Evolutionary conservation across 2,113 vertebrate species (phyloP).

Genomic region (Actinemys pallida): DNA sequence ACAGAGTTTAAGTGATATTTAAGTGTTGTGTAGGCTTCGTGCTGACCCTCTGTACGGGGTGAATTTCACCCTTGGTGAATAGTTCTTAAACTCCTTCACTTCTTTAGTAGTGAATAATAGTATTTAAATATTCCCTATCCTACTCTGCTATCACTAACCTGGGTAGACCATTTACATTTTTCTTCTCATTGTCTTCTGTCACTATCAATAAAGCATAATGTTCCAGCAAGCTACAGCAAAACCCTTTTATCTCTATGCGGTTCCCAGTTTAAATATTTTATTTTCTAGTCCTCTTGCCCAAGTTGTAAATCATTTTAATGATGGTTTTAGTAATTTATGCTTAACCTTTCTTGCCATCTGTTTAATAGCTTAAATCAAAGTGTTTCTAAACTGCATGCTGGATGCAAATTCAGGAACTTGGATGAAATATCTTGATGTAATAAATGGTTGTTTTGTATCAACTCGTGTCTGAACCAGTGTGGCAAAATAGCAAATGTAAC

Average conservation of each 20-base stretch:
- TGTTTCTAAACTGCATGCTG: background rate
- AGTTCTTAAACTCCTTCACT: background rate
- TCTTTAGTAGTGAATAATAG: background rate
- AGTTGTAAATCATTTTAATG: background rate
- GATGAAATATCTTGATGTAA: accelerated
- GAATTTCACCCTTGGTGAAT: background rate
- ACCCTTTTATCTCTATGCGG: accelerated
- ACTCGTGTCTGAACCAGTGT: accelerated
- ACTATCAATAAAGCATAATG: background rate
- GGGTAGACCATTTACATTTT: background rate
- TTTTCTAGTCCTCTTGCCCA: constrained; percentile 42
- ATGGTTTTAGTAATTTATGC: background rate
- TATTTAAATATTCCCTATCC: background rate
- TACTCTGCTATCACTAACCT: background rate
- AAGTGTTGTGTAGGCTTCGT: background rate
- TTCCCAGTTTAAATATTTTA: background rate
- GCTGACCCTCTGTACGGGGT: background rate
- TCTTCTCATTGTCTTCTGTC: background rate
- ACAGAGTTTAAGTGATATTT: background rate
- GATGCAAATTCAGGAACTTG: background rate
- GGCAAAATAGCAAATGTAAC: background rate
- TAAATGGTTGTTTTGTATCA: accelerated
- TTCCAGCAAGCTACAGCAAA: background rate
- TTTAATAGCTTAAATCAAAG: accelerated
- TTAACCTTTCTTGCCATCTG: constrained; percentile 18